Evolutionary conservation across 2,888 invertebrate species (phyloP).

Genomic region (Thera obeliscata): DNA sequence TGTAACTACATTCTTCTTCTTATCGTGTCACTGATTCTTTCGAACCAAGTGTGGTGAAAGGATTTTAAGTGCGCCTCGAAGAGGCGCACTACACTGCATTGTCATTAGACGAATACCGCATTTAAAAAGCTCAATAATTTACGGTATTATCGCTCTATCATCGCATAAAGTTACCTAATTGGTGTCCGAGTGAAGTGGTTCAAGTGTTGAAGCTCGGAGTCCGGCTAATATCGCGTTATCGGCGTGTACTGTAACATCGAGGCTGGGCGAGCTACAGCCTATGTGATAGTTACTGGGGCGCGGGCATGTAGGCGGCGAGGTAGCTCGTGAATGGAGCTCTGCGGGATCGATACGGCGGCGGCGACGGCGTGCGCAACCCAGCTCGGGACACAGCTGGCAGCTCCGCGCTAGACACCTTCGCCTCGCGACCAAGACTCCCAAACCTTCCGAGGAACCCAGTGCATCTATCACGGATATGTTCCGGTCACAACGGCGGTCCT

Average conservation of each 20-base stretch:
- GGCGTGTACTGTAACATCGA: slow-evolving; percentile 65
- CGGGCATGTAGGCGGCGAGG: slow-evolving; percentile 72
- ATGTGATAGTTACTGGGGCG: slow-evolving; percentile 19
- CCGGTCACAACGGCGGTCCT: slow-evolving; percentile 62
- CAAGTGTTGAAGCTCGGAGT: slow-evolving; percentile 61
- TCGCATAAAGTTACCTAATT: slow-evolving; percentile 53
- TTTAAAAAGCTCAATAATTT: slow-evolving; percentile 15
- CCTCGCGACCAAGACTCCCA: slow-evolving; percentile 56
- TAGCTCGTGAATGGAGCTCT: slow-evolving; percentile 74
- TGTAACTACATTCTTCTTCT: slow-evolving; percentile 29
- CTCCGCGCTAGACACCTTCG: slow-evolving; percentile 59
- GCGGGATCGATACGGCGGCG: slow-evolving; percentile 73
- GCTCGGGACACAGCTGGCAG: slow-evolving; percentile 69
- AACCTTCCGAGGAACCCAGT: slow-evolving; percentile 65
- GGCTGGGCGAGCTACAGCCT: slow-evolving; percentile 52
- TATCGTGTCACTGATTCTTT: no score
- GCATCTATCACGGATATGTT: slow-evolving; percentile 68
- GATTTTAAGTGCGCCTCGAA: no score
- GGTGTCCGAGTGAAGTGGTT: slow-evolving; percentile 62
- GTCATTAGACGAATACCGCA: slow-evolving; percentile 21
- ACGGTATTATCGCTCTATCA: slow-evolving; percentile 40
- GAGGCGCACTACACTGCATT: no score
- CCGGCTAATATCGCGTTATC: slow-evolving; percentile 76
- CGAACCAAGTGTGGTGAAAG: no score
- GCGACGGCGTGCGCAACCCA: slow-evolving; percentile 74